Evolutionary conservation across 2,113 vertebrate species (phyloP), one percentile per base, ranked within the genome.

Genomic region (Saguinus imperator): DNA sequence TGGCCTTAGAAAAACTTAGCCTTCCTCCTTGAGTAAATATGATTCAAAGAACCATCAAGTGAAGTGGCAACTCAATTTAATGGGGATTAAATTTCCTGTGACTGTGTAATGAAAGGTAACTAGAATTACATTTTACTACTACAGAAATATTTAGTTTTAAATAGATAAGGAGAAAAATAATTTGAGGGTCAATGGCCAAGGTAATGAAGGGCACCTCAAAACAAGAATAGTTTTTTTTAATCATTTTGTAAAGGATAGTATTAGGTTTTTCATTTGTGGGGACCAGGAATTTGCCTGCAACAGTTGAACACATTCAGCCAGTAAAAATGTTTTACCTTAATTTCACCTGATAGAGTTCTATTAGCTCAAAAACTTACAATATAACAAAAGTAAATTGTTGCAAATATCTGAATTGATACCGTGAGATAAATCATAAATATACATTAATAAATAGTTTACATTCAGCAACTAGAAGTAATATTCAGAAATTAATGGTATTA

Each of bases 21-120:
- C 80, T 96, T 85, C 68, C 5, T 95, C 50, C 50, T 82, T 94
- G 48, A 95, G n/a, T 94, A 97, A 98, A 96, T 84, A 92, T 83
- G 86, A 90, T 91, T 95, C 77, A 93, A 95, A 86, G 79, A 95
- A 81, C 11, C 32, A 97, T 93, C 83, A 93, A 58, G 25, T 95
- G 35, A 96, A 97, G 25, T 93, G 86, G 45, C 68, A 96, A 72
- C 68, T 89, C 80, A 73, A 52, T 94, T 96, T 94, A 96, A 94
- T 84, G 7, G 21, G 70, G 70, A 93, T 95, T 97, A 91, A 52
- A 77, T 95, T 80, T 92, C 83, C 61, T 95, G 73, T 96, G 68
- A 95, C 48, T 80, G 20, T 93, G 10, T 92, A 88, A 97, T 80
- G 55, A 93, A 95, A 96, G 25, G 40, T 89, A 79, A 84, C 68